Evolutionary conservation across 2,888 invertebrate genomes (phyloP).

Genomic region (Poecilus cupreus): DNA sequence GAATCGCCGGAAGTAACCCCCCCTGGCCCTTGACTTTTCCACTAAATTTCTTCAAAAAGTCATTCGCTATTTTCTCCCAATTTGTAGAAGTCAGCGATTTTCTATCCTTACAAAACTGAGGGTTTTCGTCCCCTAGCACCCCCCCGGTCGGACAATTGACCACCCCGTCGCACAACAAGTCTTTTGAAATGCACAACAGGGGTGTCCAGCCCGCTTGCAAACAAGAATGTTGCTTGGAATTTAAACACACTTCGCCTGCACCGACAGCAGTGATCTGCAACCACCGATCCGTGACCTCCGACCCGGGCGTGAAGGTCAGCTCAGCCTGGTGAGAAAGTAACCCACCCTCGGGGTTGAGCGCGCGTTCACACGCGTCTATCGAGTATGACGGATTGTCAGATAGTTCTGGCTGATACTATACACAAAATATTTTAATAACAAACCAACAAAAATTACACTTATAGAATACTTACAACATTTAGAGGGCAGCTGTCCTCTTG

Average conservation of each 20-base stretch:
- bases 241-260: constrained; percentile 62
- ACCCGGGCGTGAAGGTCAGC: too few species aligned
- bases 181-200: constrained; percentile 78
- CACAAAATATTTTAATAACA: constrained; percentile 15
- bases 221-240: constrained; percentile 67
- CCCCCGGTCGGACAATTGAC: constrained; percentile 81
- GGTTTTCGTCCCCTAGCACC: constrained; percentile 70
- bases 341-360: constrained; percentile 66
- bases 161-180: constrained; percentile 80
- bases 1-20: neutral
- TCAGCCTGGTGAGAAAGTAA: constrained; percentile 66
- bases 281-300: constrained; percentile 44
- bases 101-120: constrained; percentile 66
- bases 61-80: constrained; percentile 66
- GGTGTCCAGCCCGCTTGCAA: constrained; percentile 69
- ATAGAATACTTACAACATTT: constrained; percentile 66
- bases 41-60: constrained; percentile 65
- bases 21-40: neutral
- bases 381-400: constrained; percentile 65
- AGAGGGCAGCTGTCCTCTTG: constrained; percentile 63
- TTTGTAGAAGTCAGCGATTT: constrained; percentile 59
- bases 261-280: constrained; percentile 68
- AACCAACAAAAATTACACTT: too few species aligned
- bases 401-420: constrained; percentile 66
- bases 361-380: constrained; percentile 66